Evolutionary conservation across 2,797 vertebrate genomes (phyloP).

Genomic region (Smutsia gigantea): DNA sequence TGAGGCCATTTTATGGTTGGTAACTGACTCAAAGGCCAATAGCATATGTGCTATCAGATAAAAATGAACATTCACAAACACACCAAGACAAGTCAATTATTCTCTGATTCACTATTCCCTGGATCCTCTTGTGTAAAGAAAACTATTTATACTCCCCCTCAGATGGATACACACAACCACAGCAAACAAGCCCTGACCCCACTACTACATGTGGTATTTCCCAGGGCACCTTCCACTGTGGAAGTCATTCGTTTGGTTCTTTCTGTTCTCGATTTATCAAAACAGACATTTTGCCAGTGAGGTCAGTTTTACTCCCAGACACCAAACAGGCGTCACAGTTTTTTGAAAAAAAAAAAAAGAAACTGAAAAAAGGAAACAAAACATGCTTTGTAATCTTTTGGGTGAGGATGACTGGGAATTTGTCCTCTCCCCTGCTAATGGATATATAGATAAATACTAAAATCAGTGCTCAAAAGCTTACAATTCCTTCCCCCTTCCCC

Average conservation of each 20-base stretch:
- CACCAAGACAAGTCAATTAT: slow-evolving; percentile 82
- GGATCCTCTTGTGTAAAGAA: slow-evolving; percentile 75
- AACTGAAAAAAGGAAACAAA: not conserved
- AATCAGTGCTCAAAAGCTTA: not conserved
- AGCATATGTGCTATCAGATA: slow-evolving; percentile 84
- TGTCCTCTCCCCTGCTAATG: not conserved
- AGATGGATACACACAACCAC: slow-evolving; percentile 78
- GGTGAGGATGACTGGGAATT: not conserved
- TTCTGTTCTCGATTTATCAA: slow-evolving; percentile 80
- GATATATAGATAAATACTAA: not conserved
- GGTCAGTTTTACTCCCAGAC: slow-evolving; percentile 58
- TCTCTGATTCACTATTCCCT: slow-evolving; percentile 83
- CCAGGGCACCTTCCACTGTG: slow-evolving; percentile 76
- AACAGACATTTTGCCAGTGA: slow-evolving; percentile 78
- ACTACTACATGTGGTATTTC: slow-evolving; percentile 75
- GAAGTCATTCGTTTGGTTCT: slow-evolving; percentile 85
- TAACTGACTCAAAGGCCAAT: slow-evolving; percentile 83
- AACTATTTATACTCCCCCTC: slow-evolving; percentile 82
- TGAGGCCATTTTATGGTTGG: slow-evolving; percentile 76
- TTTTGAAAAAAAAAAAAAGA: not conserved
- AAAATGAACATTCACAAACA: slow-evolving; percentile 85
- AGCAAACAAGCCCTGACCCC: slow-evolving; percentile 77
- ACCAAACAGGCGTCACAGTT: slow-evolving; percentile 19
- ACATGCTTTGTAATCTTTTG: not conserved
- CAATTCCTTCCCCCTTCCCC: not conserved